Evolutionary conservation across 2,888 invertebrate genomes (phyloP).

Genomic region (Drosophila sordidapex): DNA sequence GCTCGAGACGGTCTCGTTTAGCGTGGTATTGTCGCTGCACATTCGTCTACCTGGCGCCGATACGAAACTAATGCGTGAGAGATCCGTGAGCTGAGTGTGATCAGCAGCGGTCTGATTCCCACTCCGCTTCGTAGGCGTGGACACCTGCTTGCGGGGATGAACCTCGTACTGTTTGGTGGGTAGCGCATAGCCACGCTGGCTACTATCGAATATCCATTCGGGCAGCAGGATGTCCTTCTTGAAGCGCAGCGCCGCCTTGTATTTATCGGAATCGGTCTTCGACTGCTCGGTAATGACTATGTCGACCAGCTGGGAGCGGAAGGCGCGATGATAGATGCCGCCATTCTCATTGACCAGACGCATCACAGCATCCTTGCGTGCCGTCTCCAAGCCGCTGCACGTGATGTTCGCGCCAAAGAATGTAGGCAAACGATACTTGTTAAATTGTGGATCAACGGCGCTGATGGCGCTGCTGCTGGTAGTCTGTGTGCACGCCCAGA

Average conservation of each 20-base stretch:
- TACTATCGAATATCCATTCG: constrained; percentile 93
- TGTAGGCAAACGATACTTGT: constrained; percentile 87
- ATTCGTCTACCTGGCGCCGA: constrained; percentile 57
- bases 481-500: constrained; percentile 90
- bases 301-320: constrained; percentile 83
- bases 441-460: constrained; percentile 89
- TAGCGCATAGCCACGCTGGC: constrained; percentile 89
- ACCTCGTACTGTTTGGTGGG: constrained; percentile 87
- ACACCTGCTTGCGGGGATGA: constrained; percentile 87
- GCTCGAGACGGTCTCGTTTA: constrained; percentile 64
- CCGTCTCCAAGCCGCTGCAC: constrained; percentile 88
- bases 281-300: constrained; percentile 83
- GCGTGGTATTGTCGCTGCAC: constrained; percentile 68
- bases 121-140: constrained; percentile 88
- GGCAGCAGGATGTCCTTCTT: constrained; percentile 88
- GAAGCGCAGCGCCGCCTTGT: constrained; percentile 82
- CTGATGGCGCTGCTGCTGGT: constrained; percentile 85
- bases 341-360: constrained; percentile 91
- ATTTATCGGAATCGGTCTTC: constrained; percentile 82
- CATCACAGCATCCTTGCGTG: constrained; percentile 86
- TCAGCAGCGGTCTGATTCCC: constrained; percentile 80
- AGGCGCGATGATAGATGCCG: constrained; percentile 86
- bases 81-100: constrained; percentile 80
- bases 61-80: constrained; percentile 80
- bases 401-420: constrained; percentile 92